Evolutionary conservation across 1,140 invertebrate genomes (phyloP).

Genomic region (Drosophila grimshawi): DNA sequence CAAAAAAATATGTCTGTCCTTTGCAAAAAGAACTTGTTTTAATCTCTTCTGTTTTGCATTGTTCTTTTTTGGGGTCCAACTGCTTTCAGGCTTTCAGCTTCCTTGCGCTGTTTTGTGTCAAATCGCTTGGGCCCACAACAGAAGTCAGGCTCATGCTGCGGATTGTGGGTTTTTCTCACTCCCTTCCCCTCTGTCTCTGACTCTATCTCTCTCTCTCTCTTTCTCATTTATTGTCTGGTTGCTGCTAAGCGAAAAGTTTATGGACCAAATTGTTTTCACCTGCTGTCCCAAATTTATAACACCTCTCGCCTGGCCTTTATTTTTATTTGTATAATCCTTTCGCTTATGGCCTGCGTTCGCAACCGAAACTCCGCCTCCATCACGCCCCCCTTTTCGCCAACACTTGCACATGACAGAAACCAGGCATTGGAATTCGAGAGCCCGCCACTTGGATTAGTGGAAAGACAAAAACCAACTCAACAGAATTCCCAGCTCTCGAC

Average conservation of each 20-base stretch:
- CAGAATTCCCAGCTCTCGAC: constrained; percentile 39
- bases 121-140: constrained; percentile 63
- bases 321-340: constrained; percentile 83
- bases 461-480: constrained; percentile 71
- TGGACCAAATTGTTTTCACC: constrained; percentile 82
- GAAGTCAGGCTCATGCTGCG: constrained; percentile 49
- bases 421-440: constrained; percentile 71
- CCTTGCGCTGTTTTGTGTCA: constrained; percentile 60
- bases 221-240: neutral
- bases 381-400: constrained; percentile 42
- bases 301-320: constrained; percentile 66
- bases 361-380: neutral
- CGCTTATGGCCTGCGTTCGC: constrained; percentile 44
- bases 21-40: neutral
- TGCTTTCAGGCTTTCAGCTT: constrained; percentile 8
- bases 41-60: neutral
- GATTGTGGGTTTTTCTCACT: constrained; percentile 28
- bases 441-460: constrained; percentile 70
- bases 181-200: too few species aligned
- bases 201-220: neutral
- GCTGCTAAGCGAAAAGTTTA: constrained; percentile 80
- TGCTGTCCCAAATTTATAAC: constrained; percentile 81
- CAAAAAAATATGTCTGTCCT: constrained; percentile 9
- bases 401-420: constrained; percentile 76
- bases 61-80: neutral